Conservation (phyloP, 2,888 invertebrate species). For the Microctonus aethiopoides region DNA sequence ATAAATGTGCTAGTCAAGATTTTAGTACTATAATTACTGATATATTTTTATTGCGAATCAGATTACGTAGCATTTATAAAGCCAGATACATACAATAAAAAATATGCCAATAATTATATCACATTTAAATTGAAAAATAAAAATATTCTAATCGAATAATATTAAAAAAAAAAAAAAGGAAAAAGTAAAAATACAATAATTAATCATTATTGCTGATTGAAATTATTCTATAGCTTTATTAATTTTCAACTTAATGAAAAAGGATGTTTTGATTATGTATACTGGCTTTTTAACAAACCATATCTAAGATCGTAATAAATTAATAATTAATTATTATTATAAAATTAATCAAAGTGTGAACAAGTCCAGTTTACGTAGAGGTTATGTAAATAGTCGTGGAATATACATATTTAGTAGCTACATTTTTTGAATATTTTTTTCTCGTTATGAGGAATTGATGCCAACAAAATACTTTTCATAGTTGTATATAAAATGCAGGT, state of each 20-base stretch:
- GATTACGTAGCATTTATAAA: conserved; percentile 41
- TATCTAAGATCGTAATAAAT: conserved; percentile 57
- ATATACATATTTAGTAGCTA: conserved; percentile 21
- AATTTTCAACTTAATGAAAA: not conserved
- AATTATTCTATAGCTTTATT: conserved; percentile 7
- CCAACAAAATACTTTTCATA: conserved; percentile 31
- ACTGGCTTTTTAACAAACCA: conserved; percentile 52
- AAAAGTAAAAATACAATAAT: not conserved
- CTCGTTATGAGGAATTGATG: conserved; percentile 31
- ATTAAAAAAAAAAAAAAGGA: conserved; percentile 1
- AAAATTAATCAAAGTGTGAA: conserved; percentile 48
- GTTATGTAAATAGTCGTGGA: conserved; percentile 53
- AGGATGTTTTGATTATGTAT: conserved; percentile 33
- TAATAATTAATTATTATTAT: conserved; percentile 46
- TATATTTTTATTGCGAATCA: conserved; percentile 60
- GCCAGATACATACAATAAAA: conserved; percentile 35
- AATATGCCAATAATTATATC: conserved; percentile 2
- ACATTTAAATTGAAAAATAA: not conserved
- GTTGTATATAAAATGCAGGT: conserved; percentile 44
- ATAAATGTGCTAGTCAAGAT: conserved; percentile 59
- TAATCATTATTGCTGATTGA: not conserved
- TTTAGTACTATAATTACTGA: conserved; percentile 60
- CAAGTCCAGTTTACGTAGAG: conserved; percentile 50
- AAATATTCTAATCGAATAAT: not conserved
- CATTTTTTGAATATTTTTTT: conserved; percentile 30